These are phyloP conservation scores for Apostichopus leukothele DNA, from an alignment of 53 echinoderm and acorn worm species.

Conservation along the genomic window DNA sequence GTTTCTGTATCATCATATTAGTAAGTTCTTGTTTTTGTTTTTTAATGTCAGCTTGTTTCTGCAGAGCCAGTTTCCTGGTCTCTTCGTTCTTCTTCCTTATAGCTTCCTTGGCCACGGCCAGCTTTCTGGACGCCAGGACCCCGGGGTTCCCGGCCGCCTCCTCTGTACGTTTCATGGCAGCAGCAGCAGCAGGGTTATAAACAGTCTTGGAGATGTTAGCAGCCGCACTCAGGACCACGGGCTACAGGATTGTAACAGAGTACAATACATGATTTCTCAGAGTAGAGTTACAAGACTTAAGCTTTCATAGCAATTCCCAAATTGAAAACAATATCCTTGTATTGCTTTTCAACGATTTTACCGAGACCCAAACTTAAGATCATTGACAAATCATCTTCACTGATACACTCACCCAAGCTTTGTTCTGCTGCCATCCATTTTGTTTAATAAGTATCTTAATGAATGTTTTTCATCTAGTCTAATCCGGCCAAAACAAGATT, in stretches of 20 bases:
- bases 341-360: too few species aligned
- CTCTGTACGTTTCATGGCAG: conserved; percentile 48
- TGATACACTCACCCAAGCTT: too few species aligned
- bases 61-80: conserved; percentile 66
- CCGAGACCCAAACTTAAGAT: too few species aligned
- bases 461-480: too few species aligned
- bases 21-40: conserved; percentile 92
- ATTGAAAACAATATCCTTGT: too few species aligned
- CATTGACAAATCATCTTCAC: too few species aligned
- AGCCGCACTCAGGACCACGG: conserved; percentile 42
- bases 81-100: conserved; percentile 84
- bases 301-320: too few species aligned
- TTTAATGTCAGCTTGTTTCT: conserved; percentile 73
- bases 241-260: not conserved
- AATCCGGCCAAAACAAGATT: too few species aligned
- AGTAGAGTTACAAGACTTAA: too few species aligned
- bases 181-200: conserved; percentile 68
- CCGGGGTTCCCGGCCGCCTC: conserved; percentile 42
- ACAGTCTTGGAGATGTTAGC: conserved; percentile 81
- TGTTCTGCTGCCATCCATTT: too few species aligned
- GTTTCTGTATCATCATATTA: conserved; percentile 77
- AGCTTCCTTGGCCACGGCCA: conserved; percentile 82
- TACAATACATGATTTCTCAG: too few species aligned
- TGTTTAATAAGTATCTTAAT: too few species aligned
- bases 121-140: conserved; percentile 69